Percentiles rank a stretch among this genome's conserved stretches.
Conservation (phyloP, 2,113 vertebrate species). For the Petaurus breviceps region DNA sequence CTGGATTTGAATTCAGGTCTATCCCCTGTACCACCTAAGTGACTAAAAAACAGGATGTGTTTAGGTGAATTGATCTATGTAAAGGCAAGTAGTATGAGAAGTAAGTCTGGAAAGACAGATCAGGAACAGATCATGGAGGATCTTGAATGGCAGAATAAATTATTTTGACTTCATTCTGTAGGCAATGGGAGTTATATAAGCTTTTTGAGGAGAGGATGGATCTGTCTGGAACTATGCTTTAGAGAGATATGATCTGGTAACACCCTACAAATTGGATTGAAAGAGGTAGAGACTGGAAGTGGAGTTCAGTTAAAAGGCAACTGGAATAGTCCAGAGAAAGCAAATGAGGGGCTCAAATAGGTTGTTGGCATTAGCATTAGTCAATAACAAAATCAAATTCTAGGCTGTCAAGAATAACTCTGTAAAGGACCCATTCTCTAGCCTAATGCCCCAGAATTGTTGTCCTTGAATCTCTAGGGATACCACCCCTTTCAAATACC, state of each 20-base stretch:
- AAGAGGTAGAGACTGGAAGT: background rate
- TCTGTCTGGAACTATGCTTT: background rate
- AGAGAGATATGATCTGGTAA: background rate
- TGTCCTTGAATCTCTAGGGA: background rate
- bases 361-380: background rate
- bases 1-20: background rate
- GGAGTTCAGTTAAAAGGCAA: background rate
- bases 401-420: background rate
- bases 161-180: background rate
- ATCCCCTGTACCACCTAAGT: background rate
- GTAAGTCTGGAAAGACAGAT: background rate
- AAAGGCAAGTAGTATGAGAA: background rate
- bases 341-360: no score
- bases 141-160: background rate
- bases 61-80: background rate
- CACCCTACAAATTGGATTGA: background rate
- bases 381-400: background rate
- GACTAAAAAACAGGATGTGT: background rate
- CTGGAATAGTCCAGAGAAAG: no score
- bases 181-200: background rate
- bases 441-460: background rate
- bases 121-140: background rate
- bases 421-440: background rate
- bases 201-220: background rate
- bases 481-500: background rate